Conservation (phyloP, 2,797 vertebrate species). For the Scomberomorus guttatus region DNA sequence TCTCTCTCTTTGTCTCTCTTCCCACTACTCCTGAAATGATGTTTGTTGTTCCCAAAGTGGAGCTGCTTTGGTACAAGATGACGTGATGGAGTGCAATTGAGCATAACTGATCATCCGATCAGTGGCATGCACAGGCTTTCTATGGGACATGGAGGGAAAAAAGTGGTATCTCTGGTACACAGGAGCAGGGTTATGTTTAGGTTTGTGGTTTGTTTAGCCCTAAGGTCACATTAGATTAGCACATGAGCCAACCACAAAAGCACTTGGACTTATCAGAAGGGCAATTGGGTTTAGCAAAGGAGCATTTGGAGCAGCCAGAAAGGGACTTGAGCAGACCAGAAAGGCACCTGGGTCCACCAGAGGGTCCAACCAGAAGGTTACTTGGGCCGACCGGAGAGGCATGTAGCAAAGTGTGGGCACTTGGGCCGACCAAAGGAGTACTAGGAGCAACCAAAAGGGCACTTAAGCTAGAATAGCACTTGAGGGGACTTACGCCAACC, state of each 20-base stretch:
- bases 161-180: not conserved
- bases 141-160: not conserved
- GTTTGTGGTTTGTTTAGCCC: constrained; percentile 8
- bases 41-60: constrained; percentile 22
- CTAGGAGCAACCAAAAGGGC: no score
- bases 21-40: constrained; percentile 12
- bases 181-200: constrained; percentile 3
- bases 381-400: no score
- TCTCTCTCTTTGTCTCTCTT: constrained; percentile 18
- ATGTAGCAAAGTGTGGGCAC: not conserved
- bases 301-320: not conserved
- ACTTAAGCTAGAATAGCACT: not conserved
- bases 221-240: constrained; percentile 11
- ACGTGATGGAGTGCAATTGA: constrained; percentile 4
- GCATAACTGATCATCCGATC: constrained; percentile 20
- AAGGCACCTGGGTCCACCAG: not conserved
- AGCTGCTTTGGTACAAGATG: constrained; percentile 5
- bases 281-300: not conserved
- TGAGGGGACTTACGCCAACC: not conserved
- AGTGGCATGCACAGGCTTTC: not conserved
- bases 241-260: constrained; percentile 16
- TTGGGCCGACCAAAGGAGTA: not conserved
- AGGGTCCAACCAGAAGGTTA: not conserved
- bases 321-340: no score
- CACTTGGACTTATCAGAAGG: constrained; percentile 15